Percentiles rank a stretch among this genome's conserved stretches.
Conservation (phyloP, 1,140 invertebrate genomes). For the Zaprionus ornatus region DNA sequence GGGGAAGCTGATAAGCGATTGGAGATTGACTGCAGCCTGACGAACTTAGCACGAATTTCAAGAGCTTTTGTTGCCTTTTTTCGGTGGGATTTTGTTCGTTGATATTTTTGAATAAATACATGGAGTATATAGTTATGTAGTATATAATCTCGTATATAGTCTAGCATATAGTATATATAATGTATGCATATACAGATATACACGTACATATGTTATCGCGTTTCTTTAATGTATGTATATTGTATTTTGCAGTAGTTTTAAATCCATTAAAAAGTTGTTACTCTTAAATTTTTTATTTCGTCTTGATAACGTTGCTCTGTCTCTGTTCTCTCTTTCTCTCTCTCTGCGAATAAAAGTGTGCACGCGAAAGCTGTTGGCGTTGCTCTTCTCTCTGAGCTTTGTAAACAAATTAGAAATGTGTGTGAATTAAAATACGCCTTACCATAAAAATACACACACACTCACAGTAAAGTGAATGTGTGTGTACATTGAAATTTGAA, state of each 20-base stretch:
- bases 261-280: not conserved
- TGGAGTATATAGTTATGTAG: not conserved
- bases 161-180: not conserved
- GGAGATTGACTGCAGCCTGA: slow-evolving; percentile 52
- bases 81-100: slow-evolving; percentile 4
- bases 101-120: not conserved
- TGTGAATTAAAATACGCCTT: slow-evolving; percentile 28
- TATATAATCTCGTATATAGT: not conserved
- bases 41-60: slow-evolving; percentile 54
- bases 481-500: slow-evolving; percentile 34
- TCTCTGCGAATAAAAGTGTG: not conserved
- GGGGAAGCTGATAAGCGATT: slow-evolving; percentile 50
- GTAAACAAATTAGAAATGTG: slow-evolving; percentile 40
- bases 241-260: not conserved
- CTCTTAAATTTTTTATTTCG: not conserved
- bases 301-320: not conserved
- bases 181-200: not conserved
- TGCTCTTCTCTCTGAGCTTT: slow-evolving; percentile 20
- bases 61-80: slow-evolving; percentile 23
- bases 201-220: not conserved
- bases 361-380: not conserved
- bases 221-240: not conserved
- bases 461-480: not conserved
- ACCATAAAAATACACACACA: slow-evolving; percentile 6
- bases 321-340: not conserved